Percentiles rank a stretch among this genome's conserved stretches.
These are phyloP conservation scores for Grapholita molesta DNA, from an alignment of 1,140 invertebrate genomes.

Conservation along the genomic window DNA sequence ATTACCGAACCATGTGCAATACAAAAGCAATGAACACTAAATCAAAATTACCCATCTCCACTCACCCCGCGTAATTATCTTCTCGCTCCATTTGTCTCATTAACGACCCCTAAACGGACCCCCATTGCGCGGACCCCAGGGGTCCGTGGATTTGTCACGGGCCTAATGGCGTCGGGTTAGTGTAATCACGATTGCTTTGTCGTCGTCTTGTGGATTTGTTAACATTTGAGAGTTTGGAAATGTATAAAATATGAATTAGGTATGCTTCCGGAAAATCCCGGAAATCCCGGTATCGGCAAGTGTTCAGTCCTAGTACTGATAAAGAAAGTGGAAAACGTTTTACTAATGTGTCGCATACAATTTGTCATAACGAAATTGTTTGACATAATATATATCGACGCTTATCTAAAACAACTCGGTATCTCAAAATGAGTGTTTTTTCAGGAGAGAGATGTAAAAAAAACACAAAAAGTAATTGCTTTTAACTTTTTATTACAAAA, in stretches of 20 bases:
- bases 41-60: not conserved
- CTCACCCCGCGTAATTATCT: conserved; percentile 37
- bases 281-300: too few relatives aligned
- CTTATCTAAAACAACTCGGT: too few relatives aligned
- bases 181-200: conserved; percentile 43
- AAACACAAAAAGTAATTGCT: too few relatives aligned
- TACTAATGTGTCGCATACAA: too few relatives aligned
- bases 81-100: conserved; percentile 44
- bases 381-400: too few relatives aligned
- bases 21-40: not conserved
- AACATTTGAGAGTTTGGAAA: not conserved
- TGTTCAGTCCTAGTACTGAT: too few relatives aligned
- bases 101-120: not conserved
- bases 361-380: too few relatives aligned
- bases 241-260: not conserved
- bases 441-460: too few relatives aligned
- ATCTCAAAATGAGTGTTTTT: too few relatives aligned
- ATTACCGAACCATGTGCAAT: not conserved
- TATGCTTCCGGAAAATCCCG: too few relatives aligned
- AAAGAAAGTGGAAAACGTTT: too few relatives aligned
- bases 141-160: not conserved
- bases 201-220: conserved; percentile 11
- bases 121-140: not conserved
- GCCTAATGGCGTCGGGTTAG: not conserved
- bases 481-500: too few relatives aligned